Evolutionary conservation across 2,113 vertebrate genomes (phyloP), one percentile per base, ranked within the genome.

Genomic region (Halichoeres trimaculatus): DNA sequence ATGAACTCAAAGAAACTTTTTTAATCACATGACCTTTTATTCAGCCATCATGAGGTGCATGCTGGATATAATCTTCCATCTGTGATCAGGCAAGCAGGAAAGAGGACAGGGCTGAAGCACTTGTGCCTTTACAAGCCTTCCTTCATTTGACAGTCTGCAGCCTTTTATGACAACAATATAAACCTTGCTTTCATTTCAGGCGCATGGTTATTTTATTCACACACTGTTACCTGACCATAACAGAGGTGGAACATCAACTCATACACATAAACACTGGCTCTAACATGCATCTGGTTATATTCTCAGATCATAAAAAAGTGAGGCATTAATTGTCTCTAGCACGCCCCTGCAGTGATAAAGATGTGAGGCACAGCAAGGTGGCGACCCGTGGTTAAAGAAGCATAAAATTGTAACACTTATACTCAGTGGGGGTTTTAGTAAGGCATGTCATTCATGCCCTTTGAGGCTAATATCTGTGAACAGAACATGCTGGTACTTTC

Each of bases 391-490:
- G 30, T 30, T 30, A 30, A 30, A 30, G 30, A 6, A 30, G 30
- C 30, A 30, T 30, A 30, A 30, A 30, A 30, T 30, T 6, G 6
- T 30, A 30, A 30, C 30, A 6, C 30, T 30, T 30, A 30, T 4
- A 30, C 30, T 4, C 30, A 30, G 58, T 6, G 30, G 30, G 30
- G 30, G 30, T 30, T 30, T 17, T 50, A 30, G 59, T 69, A 82
- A 83, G 85, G 80, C 84, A 85, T 87, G 87, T 87, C 83, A 88
- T 76, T 65, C 78, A 48, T n/a, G 70, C 59, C 85, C 90, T 89
- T 90, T 92, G 86, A 93, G 85, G 86, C 88, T 93, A 93, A 93
- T 93, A 89, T 85, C 40, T 12, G 40, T 41, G 40, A 41, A 41
- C 2, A 2, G 14, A 10, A 14, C 10, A 41, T 14, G 40, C 12